phyloP scores from a whole-genome alignment of 2,113 vertebrate species.

The Psilopsiagon aymara region DNA sequence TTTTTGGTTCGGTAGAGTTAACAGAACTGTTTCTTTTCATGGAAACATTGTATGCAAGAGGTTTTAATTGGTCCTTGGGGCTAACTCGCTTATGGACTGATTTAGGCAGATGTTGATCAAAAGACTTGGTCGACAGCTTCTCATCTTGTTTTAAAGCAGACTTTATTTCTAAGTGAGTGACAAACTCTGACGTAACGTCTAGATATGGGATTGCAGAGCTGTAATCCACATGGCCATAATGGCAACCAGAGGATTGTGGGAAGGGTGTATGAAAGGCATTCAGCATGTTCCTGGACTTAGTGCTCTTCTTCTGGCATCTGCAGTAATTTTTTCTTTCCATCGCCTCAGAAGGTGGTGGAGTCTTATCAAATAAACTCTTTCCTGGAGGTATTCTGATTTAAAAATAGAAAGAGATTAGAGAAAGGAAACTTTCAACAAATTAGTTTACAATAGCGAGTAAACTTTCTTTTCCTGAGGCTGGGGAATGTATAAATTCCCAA shows the following conservation, averaged over 20 bases:
- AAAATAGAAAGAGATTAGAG: slow-evolving; percentile 27
- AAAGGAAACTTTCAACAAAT: background rate
- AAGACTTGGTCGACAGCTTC: background rate
- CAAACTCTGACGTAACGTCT: slow-evolving; percentile 79
- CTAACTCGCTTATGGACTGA: slow-evolving; percentile 27
- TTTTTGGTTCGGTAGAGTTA: background rate
- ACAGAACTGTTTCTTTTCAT: background rate
- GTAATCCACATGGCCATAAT: slow-evolving; percentile 75
- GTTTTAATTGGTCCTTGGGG: background rate
- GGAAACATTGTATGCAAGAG: background rate
- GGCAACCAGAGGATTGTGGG: slow-evolving; percentile 58
- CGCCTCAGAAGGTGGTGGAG: background rate
- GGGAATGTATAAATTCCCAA: background rate
- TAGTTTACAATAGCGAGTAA: background rate
- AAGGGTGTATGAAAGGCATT: slow-evolving; percentile 2
- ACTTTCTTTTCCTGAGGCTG: background rate
- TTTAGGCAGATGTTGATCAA: slow-evolving; percentile 24
- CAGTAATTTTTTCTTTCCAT: slow-evolving; percentile 46
- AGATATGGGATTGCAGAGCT: slow-evolving; percentile 77
- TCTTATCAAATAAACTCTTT: slow-evolving; percentile 82
- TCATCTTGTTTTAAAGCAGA: slow-evolving; percentile 15
- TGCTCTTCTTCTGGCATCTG: slow-evolving; percentile 61
- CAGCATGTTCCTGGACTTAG: background rate
- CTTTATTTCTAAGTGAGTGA: slow-evolving; percentile 51
- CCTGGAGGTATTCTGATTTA: slow-evolving; percentile 77